These are phyloP conservation scores for Palloptera scutellata DNA, from an alignment of 2,888 invertebrate genomes.

Conservation along the genomic window DNA sequence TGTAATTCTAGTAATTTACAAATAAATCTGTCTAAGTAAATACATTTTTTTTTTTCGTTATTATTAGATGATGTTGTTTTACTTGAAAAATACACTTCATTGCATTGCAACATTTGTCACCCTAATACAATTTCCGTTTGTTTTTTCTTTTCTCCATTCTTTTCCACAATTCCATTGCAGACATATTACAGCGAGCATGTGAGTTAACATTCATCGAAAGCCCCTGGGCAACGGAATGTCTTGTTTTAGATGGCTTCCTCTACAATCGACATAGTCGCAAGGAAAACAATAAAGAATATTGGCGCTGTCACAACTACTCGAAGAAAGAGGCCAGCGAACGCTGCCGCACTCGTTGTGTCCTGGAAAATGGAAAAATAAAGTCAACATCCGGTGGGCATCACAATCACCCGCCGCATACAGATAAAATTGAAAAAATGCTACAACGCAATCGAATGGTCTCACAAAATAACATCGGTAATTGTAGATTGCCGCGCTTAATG, in stretches of 20 bases:
- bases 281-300: constrained; percentile 60
- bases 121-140: too few relatives aligned
- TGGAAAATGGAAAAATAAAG: constrained; percentile 60
- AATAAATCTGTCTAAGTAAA: too few relatives aligned
- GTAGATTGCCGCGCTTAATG: neutral
- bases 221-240: constrained; percentile 64
- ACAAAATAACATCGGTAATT: constrained; percentile 13
- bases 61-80: too few relatives aligned
- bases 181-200: constrained; percentile 24
- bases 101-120: too few relatives aligned
- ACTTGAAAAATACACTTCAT: too few relatives aligned
- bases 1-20: too few relatives aligned
- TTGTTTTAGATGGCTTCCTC: constrained; percentile 60
- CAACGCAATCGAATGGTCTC: constrained; percentile 55
- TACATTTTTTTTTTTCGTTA: too few relatives aligned
- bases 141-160: too few relatives aligned
- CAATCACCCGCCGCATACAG: constrained; percentile 63
- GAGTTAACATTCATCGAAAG: constrained; percentile 61
- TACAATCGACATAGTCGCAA: constrained; percentile 65
- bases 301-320: constrained; percentile 65
- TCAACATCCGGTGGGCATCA: constrained; percentile 61
- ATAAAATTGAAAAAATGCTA: constrained; percentile 62
- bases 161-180: constrained; percentile 35
- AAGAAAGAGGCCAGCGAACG: constrained; percentile 59
- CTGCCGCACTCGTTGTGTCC: constrained; percentile 63